Percentiles rank a stretch among this genome's conserved stretches.
These are phyloP conservation scores for Siniperca scherzeri DNA, from an alignment of 2,797 vertebrate genomes.

Conservation along the genomic window DNA sequence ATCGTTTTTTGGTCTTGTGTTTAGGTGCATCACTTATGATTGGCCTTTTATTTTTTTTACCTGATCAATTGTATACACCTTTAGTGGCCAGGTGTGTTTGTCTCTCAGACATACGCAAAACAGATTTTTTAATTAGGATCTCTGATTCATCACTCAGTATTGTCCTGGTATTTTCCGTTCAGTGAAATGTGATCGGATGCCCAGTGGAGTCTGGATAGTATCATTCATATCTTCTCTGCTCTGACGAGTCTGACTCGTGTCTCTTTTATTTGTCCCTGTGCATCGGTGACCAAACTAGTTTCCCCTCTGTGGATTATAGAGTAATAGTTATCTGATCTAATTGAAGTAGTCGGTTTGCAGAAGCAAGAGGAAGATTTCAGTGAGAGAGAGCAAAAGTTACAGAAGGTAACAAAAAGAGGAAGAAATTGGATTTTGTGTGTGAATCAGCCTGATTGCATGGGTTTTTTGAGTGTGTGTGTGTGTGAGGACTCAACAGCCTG, in stretches of 20 bases:
- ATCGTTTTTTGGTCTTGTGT: not conserved
- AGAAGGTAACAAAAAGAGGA: not conserved
- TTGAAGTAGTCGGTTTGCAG: not conserved
- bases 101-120: not conserved
- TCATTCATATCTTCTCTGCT: not conserved
- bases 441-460: not conserved
- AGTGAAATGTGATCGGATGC: not conserved
- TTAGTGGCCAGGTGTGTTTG: not conserved
- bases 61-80: not conserved
- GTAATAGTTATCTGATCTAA: too few relatives aligned
- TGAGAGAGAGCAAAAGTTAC: not conserved
- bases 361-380: not conserved
- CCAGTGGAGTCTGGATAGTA: not conserved
- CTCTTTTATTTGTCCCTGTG: not conserved
- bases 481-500: conserved; percentile 19
- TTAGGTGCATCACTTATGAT: not conserved
- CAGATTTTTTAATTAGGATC: not conserved
- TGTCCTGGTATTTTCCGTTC: not conserved
- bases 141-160: not conserved
- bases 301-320: not conserved
- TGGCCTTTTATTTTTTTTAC: not conserved
- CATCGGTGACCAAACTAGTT: not conserved
- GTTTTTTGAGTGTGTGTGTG: conserved; percentile 23
- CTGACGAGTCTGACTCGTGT: not conserved
- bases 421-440: not conserved